A percentile compares a stretch with the other conserved stretches of the same genome.
phyloP scores from a whole-genome alignment of 2,797 vertebrate species.

The Dermochelys coriacea region DNA sequence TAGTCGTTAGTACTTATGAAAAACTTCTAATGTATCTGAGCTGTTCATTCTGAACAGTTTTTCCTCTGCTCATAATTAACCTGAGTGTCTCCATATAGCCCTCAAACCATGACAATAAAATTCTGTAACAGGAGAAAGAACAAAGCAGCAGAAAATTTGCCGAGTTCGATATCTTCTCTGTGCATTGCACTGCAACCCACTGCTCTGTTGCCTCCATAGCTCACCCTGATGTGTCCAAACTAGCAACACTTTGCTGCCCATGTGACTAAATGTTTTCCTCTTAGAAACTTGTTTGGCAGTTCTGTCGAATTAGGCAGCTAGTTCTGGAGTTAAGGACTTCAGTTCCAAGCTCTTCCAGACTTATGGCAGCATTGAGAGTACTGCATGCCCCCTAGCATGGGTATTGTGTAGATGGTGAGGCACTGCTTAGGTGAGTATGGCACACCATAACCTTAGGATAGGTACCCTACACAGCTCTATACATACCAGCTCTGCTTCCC shows the following conservation, averaged over 20 bases:
- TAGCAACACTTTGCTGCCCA: neutral
- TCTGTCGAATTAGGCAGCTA: neutral
- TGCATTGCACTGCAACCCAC: neutral
- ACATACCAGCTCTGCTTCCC: too few relatives aligned
- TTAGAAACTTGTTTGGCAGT: neutral
- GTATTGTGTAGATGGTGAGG: neutral
- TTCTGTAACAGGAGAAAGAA: neutral
- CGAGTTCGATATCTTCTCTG: neutral
- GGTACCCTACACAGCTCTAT: neutral
- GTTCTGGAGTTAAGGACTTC: neutral
- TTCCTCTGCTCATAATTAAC: neutral
- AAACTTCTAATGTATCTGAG: neutral
- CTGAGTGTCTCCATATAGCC: neutral
- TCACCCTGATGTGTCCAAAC: neutral
- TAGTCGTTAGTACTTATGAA: neutral
- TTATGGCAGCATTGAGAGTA: too few relatives aligned
- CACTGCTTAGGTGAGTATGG: neutral
- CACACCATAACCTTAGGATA: neutral
- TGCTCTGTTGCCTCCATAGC: neutral
- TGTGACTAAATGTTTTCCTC: neutral
- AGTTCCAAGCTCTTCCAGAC: neutral
- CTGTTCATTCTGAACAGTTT: neutral
- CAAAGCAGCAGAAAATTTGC: neutral
- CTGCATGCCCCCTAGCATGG: neutral
- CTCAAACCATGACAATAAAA: neutral